A percentile compares a stretch with the other conserved stretches of the same genome.
Conservation (phyloP, 2,797 vertebrate species). For the Malurus splendens region DNA sequence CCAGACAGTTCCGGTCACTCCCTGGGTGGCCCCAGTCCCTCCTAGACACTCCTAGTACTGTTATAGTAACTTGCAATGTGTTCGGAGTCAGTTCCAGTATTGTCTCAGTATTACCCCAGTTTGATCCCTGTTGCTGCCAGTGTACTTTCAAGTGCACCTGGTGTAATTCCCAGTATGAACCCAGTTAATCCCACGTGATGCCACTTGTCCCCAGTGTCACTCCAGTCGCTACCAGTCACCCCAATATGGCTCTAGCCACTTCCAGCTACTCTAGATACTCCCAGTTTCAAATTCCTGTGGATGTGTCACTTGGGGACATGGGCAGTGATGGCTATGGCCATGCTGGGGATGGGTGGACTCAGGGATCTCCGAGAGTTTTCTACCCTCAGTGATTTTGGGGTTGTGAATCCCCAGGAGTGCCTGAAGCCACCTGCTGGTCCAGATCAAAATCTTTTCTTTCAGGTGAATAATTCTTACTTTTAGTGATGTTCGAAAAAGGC, state of each 20-base stretch:
- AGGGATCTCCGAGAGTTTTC: rapidly evolving
- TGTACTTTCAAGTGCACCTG: too few relatives aligned
- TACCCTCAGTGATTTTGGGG: not conserved
- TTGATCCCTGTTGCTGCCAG: too few relatives aligned
- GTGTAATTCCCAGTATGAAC: too few relatives aligned
- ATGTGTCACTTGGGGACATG: rapidly evolving
- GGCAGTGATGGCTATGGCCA: not conserved
- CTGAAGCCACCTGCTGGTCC: not conserved
- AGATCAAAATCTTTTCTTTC: not conserved
- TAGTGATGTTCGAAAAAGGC: too few relatives aligned
- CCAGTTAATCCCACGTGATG: too few relatives aligned
- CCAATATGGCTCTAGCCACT: not conserved
- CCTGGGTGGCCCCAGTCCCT: not conserved
- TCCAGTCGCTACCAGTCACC: not conserved
- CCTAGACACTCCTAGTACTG: not conserved
- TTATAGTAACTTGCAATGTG: rapidly evolving
- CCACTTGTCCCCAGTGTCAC: not conserved
- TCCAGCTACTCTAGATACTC: not conserved
- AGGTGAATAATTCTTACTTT: not conserved
- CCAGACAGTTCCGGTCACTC: rapidly evolving
- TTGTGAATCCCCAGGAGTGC: too few relatives aligned
- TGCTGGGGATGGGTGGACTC: too few relatives aligned
- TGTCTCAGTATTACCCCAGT: not conserved
- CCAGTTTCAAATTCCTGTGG: not conserved
- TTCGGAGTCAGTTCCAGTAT: too few relatives aligned